Conservation (phyloP, 2,888 invertebrate genomes). For the Eupithecia tripunctaria region DNA sequence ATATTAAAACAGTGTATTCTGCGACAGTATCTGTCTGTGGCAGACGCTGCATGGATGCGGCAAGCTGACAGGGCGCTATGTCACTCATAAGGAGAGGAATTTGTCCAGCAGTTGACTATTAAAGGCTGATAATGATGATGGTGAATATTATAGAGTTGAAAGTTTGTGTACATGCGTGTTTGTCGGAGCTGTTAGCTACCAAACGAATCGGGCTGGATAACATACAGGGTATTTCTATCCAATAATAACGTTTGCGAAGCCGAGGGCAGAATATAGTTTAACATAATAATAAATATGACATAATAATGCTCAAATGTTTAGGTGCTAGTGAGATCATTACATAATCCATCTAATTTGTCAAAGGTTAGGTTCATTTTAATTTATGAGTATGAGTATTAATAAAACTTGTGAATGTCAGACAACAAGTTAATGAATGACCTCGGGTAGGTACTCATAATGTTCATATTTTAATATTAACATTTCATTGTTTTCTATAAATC, state of each 20-base stretch:
- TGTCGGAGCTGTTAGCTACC: not conserved
- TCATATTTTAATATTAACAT: not conserved
- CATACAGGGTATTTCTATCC: not conserved
- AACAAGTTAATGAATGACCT: not conserved
- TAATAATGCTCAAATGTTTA: conserved; percentile 6
- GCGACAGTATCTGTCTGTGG: too few relatives aligned
- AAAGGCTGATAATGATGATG: too few relatives aligned
- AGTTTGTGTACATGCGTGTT: not conserved
- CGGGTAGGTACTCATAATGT: not conserved
- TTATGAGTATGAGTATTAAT: conserved; percentile 12
- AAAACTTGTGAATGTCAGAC: conserved; percentile 3
- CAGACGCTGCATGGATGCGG: too few relatives aligned
- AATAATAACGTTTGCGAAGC: not conserved
- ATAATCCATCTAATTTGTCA: conserved; percentile 8
- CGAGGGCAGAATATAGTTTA: not conserved
- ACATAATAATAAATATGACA: conserved; percentile 4
- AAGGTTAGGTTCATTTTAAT: conserved; percentile 6
- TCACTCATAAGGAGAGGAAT: too few relatives aligned
- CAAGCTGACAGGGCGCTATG: too few relatives aligned
- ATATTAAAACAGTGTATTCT: too few relatives aligned
- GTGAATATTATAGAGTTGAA: not conserved
- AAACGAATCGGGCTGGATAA: not conserved
- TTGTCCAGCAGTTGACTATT: too few relatives aligned
- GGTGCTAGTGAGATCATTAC: conserved; percentile 20
- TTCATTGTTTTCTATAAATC: not conserved